A percentile compares a stretch with the other conserved stretches of the same genome.
phyloP scores from a whole-genome alignment of 2,113 vertebrate species.

The Oenanthe melanoleuca region DNA sequence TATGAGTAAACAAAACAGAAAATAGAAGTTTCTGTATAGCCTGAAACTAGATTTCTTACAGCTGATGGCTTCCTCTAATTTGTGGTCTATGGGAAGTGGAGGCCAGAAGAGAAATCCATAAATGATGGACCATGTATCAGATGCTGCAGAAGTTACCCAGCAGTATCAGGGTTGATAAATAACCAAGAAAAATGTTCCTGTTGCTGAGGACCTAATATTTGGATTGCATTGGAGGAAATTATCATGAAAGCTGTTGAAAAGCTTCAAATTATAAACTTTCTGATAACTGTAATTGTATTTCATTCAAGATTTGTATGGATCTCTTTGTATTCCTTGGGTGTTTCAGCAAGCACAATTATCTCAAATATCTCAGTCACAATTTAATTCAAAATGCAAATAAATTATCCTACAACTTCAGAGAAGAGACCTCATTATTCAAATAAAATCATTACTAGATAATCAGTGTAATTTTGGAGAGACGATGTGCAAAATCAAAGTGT shows the following conservation, averaged over 20 bases:
- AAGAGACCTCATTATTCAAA: constrained; percentile 14
- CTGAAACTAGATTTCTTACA: not conserved
- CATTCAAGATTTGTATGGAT: not conserved
- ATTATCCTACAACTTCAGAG: constrained; percentile 11
- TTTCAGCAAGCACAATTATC: constrained; percentile 8
- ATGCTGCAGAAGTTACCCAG: not conserved
- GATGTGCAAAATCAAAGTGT: not conserved
- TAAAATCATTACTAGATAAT: constrained; percentile 36
- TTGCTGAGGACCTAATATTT: not conserved
- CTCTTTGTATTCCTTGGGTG: constrained; percentile 1
- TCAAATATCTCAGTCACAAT: constrained; percentile 6
- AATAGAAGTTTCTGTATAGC: not conserved
- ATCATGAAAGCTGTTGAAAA: not conserved
- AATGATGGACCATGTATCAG: not conserved
- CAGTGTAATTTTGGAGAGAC: not conserved
- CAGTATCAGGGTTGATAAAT: not conserved
- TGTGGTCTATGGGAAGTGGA: not conserved
- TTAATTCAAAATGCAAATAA: constrained; percentile 49
- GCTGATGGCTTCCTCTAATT: not conserved
- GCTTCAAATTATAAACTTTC: not conserved
- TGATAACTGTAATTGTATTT: not conserved
- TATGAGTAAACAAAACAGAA: not conserved
- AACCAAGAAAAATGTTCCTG: not conserved
- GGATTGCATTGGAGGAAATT: not conserved
- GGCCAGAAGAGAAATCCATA: not conserved